Evolutionary conservation across 37 sponge, comb jelly and placozoan species (phyloP), one percentile per base, ranked within the genome.

Genomic region (Geodia barretti): DNA sequence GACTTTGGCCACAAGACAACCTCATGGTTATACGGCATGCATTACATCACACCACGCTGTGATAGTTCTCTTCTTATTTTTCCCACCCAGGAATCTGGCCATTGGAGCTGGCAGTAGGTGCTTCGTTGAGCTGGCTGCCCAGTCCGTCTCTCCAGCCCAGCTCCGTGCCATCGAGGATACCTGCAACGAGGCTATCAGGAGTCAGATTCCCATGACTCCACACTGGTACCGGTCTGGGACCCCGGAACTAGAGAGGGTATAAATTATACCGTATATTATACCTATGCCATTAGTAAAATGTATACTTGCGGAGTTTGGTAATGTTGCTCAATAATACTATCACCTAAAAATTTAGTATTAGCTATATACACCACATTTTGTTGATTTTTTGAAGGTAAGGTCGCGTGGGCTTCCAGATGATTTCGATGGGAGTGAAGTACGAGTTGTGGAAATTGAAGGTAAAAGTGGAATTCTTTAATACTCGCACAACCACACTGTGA

Each of bases 381-480:
- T n/a, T n/a, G n/a, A n/a, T n/a, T 29, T 39, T 17, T 19, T 47
- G 14, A 40, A 87, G 91, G 86, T 94, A 19, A 67, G 97, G 14
- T 80, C 89, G 29, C 64, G 99, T 31, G 99, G 99, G 11, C 81
- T 98, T 19, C 99, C 99, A 69, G 97, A 90, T 81, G 96, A 96
- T 58, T 88, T 91, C 77, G 92, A 80, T 19, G 99, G 98, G 1
- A 58, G 77, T 25, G 64, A 83, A 25, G 92, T 98, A 21, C 68
- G 99, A 43, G 96, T 98, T 37, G 89, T 98, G 65, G 96, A 98
- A 59, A 98, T 98, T 32, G 78, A 83, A 78, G 97, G 94, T 73
- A 81, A 90, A 4, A 33, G 9, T n/a, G n/a, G n/a, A n/a, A n/a
- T n/a, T n/a, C n/a, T n/a, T n/a, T n/a, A n/a, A n/a, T n/a, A n/a